phyloP scores from a whole-genome alignment of 2,797 vertebrate species.

The Labroides dimidiatus region DNA sequence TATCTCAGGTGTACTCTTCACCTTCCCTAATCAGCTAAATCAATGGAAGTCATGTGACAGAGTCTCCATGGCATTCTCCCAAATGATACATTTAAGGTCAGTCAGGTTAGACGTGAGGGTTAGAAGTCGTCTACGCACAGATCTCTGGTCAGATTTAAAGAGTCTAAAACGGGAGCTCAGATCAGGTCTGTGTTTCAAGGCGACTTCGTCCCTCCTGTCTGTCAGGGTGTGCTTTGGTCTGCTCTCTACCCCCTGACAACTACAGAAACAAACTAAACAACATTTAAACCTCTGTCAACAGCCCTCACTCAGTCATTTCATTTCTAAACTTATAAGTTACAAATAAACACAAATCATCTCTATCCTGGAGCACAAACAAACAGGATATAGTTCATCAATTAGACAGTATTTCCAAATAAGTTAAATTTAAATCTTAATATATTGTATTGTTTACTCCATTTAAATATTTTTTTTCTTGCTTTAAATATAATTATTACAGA shows the following conservation, averaged over 20 bases:
- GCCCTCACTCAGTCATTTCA: constrained; percentile 49
- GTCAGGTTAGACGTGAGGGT: constrained; percentile 40
- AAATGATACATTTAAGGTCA: constrained; percentile 61
- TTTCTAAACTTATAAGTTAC: constrained; percentile 68
- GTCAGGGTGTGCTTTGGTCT: constrained; percentile 59
- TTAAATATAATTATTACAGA: constrained; percentile 81
- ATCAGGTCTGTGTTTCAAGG: neutral
- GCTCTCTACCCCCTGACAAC: constrained; percentile 41
- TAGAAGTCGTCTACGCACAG: constrained; percentile 3
- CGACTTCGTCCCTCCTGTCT: constrained; percentile 15
- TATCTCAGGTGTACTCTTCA: constrained; percentile 39
- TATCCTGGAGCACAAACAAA: constrained; percentile 65
- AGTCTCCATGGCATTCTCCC: constrained; percentile 57
- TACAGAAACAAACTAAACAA: constrained; percentile 52
- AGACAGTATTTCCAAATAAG: constrained; percentile 79
- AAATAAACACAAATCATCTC: constrained; percentile 67
- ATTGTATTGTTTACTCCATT: constrained; percentile 77
- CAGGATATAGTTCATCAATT: constrained; percentile 67
- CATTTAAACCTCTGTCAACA: constrained; percentile 53
- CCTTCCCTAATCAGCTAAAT: constrained; percentile 43
- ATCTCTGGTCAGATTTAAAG: constrained; percentile 34
- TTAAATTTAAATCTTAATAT: constrained; percentile 80
- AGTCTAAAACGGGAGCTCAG: neutral
- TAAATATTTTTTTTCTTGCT: constrained; percentile 79
- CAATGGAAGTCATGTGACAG: constrained; percentile 65